Evolutionary conservation across 2,797 vertebrate genomes (phyloP).

Genomic region (Sarcoramphus papa): DNA sequence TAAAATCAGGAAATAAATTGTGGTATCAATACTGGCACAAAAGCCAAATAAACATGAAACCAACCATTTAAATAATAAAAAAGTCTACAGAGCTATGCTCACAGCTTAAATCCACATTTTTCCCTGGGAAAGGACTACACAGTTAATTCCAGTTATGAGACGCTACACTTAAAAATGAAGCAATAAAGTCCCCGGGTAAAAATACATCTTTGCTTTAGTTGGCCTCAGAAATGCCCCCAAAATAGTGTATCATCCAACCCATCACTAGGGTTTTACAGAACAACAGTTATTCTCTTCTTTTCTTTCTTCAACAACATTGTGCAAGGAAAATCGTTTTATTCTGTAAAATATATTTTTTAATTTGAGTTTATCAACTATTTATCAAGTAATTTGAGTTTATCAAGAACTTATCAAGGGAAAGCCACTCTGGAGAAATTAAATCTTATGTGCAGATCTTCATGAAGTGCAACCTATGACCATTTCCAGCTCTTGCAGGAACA

Average conservation of each 20-base stretch:
- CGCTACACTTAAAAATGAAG: constrained; percentile 14
- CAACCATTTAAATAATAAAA: background rate
- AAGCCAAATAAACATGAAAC: background rate
- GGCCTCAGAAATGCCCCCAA: background rate
- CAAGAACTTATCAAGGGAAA: background rate
- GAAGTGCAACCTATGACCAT: background rate
- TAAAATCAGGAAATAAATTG: background rate
- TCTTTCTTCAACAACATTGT: background rate
- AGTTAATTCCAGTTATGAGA: background rate
- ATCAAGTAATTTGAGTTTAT: background rate
- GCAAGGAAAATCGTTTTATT: background rate
- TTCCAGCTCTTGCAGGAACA: background rate
- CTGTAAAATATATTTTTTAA: background rate
- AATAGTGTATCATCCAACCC: background rate
- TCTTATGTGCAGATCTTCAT: background rate
- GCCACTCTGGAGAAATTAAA: background rate
- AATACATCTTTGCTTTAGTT: background rate
- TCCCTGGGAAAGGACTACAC: background rate
- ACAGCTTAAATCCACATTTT: background rate
- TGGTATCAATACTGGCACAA: background rate
- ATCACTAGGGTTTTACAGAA: background rate
- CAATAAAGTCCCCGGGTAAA: background rate
- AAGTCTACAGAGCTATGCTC: background rate
- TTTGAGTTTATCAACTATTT: background rate
- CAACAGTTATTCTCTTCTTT: background rate